Evolutionary conservation across 2,113 vertebrate species (phyloP), one percentile per base, ranked within the genome.

Genomic region (Mola mola): DNA sequence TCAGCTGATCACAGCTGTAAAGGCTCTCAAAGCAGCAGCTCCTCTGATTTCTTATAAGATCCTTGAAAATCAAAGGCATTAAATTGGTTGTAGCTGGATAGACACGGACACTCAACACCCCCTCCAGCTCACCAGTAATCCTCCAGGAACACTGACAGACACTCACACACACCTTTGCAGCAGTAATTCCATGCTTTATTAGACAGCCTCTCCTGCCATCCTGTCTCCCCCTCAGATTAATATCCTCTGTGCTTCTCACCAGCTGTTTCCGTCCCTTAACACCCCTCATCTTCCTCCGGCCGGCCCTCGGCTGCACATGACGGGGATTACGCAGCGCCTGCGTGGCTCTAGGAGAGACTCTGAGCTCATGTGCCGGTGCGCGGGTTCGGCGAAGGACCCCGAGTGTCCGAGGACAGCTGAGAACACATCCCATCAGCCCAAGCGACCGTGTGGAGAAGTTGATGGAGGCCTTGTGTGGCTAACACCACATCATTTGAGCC

Each of bases 231-330:
- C 50, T 71, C 71, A 89, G 84, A 91, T 89, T 87, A 86, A 88
- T 85, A 73, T 84, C 74, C 82, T 86, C 71, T 79, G 66, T 72
- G 78, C 67, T 82, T 70, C 68, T 49, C 75, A 87, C 72, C 89
- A 91, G 86, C 87, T 91, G 90, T 87, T 90, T 87, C 82, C 84
- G 75, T 82, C 75, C 51, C 79, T 58, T 82, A 84, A 90, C 82
- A 87, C 83, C 85, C 70, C 73, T 90, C 84, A 89, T 85, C 85
- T 89, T 86, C 72, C 72, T 44, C 68, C 12, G 46, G 63, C 67
- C 51, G 13, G 70, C 76, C 78, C 73, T 69, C 75, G 1, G 26
- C 67, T 80, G 81, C 75, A 77, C 73, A 81, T 68, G 61, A 61
- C 72, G 53, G 58, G 58, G 34, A 53, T 79, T 57, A 59, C 37